Conservation (phyloP, 1,140 invertebrate species). For the Spodoptera litura region DNA sequence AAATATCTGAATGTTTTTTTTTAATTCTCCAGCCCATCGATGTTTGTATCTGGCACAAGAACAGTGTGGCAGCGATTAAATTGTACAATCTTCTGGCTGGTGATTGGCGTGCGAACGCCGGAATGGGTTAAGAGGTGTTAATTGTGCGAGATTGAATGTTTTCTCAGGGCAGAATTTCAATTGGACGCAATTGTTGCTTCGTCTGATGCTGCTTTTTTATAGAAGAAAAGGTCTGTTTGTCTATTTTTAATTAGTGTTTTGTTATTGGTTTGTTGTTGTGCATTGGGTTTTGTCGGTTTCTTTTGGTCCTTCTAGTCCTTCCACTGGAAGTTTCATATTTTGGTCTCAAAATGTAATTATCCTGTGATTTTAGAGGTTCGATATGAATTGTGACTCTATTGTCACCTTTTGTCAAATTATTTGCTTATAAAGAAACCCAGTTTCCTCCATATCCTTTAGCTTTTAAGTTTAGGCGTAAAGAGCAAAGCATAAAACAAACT, state of each 20-base stretch:
- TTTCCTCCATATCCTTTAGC: too few species aligned
- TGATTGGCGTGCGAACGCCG: constrained; percentile 82
- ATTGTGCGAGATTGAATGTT: constrained; percentile 87
- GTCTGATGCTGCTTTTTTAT: constrained; percentile 70
- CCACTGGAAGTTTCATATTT: too few species aligned
- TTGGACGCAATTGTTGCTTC: constrained; percentile 81
- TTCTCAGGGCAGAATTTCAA: constrained; percentile 85
- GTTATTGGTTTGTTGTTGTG: too few species aligned
- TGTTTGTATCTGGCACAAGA: constrained; percentile 45
- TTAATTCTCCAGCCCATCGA: not conserved
- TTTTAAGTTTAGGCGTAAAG: not conserved
- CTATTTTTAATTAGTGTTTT: constrained; percentile 15
- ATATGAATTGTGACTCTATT: too few species aligned
- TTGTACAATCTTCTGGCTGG: constrained; percentile 55
- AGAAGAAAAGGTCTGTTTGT: constrained; percentile 49
- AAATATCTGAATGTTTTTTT: not conserved
- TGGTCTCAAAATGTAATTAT: too few species aligned
- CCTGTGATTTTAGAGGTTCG: too few species aligned
- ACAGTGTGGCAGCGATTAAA: constrained; percentile 59
- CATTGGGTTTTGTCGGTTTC: too few species aligned
- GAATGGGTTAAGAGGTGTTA: constrained; percentile 87
- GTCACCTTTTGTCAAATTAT: too few species aligned
- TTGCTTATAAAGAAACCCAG: too few species aligned
- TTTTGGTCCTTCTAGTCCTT: too few species aligned
- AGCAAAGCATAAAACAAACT: not conserved